phyloP scores from a whole-genome alignment of 2,113 vertebrate genomes.

The Galemys pyrenaicus region DNA sequence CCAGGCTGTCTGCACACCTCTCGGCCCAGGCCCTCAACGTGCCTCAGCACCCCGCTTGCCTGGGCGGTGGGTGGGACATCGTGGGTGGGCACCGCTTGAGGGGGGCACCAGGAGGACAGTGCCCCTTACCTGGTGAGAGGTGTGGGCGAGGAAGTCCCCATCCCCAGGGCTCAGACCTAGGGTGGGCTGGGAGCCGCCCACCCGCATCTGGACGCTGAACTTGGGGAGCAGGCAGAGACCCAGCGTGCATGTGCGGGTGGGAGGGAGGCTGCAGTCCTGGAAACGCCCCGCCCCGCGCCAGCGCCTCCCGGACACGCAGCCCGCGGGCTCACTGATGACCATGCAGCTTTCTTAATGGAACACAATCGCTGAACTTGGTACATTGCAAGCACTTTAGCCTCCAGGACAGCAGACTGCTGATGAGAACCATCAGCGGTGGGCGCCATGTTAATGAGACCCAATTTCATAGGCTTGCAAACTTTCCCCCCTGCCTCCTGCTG shows the following conservation, averaged over 20 bases:
- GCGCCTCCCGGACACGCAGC: neutral
- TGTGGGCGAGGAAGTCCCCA: neutral
- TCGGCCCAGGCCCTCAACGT: neutral
- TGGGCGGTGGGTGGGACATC: neutral
- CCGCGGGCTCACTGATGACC: slow-evolving; percentile 57
- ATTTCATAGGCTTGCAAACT: slow-evolving; percentile 86
- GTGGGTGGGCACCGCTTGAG: neutral
- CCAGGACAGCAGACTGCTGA: slow-evolving; percentile 85
- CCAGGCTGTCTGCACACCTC: neutral
- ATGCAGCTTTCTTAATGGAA: slow-evolving; percentile 83
- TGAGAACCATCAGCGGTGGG: slow-evolving; percentile 78
- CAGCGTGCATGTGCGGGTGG: neutral
- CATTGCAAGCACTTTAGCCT: slow-evolving; percentile 84
- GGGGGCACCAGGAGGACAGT: neutral
- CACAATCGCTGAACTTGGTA: slow-evolving; percentile 82
- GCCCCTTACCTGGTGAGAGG: neutral
- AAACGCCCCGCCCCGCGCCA: neutral
- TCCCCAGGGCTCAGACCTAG: neutral
- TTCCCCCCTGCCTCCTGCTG: slow-evolving; percentile 77
- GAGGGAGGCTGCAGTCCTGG: neutral
- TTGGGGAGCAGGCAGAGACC: neutral
- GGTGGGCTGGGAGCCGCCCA: neutral
- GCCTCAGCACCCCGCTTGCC: neutral
- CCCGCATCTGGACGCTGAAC: neutral
- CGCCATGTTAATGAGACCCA: slow-evolving; percentile 88